Evolutionary conservation across 2,113 vertebrate genomes (phyloP).

Genomic region (Lycocorax pyrrhopterus): DNA sequence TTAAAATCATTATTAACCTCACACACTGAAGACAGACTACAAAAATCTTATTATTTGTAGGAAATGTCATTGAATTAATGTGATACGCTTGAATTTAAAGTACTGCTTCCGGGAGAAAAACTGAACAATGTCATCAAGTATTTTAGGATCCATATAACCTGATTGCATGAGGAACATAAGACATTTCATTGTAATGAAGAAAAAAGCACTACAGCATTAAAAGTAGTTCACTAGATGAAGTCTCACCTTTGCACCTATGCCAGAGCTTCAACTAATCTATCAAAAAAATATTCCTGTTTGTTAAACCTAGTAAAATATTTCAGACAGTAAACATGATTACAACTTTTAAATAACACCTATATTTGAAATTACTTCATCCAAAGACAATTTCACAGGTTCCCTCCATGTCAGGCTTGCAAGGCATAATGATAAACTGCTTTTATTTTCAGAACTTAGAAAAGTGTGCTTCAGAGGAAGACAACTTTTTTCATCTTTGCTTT

Average conservation of each 20-base stretch:
- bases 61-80: background rate
- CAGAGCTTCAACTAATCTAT: background rate
- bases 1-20: background rate
- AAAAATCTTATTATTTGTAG: background rate
- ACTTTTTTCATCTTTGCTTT: background rate
- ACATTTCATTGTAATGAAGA: background rate
- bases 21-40: background rate
- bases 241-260: background rate
- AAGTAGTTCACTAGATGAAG: background rate
- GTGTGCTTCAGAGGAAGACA: background rate
- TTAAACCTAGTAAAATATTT: background rate
- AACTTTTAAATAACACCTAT: background rate
- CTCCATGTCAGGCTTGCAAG: background rate
- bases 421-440: background rate
- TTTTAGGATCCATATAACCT: background rate
- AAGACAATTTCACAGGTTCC: background rate
- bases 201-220: background rate
- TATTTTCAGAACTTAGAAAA: background rate
- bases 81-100: background rate
- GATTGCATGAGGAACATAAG: background rate
- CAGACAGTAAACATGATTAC: background rate
- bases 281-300: background rate
- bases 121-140: background rate
- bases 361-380: background rate
- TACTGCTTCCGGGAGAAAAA: background rate